Evolutionary conservation across 2,113 vertebrate genomes (phyloP).

Genomic region (Thalassarche chlororhynchos): DNA sequence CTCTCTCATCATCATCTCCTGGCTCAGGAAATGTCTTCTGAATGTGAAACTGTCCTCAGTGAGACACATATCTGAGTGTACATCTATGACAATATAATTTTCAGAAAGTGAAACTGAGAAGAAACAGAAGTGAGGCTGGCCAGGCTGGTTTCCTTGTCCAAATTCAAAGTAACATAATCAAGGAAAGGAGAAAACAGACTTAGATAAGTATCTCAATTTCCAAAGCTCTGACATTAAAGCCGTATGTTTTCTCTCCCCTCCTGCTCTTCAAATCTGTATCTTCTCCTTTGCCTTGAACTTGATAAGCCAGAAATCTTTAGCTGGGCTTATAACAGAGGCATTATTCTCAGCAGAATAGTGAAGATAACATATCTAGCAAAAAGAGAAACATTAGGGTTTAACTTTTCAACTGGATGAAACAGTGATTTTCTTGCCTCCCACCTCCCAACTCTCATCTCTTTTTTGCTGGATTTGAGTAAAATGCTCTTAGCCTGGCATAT

Average conservation of each 20-base stretch:
- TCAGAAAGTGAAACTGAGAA: slow-evolving; percentile 16
- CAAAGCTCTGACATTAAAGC: slow-evolving; percentile 49
- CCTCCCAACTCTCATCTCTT: background rate
- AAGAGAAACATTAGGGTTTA: slow-evolving; percentile 1
- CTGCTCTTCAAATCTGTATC: slow-evolving; percentile 21
- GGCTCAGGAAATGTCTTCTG: background rate
- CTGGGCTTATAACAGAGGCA: slow-evolving; percentile 4
- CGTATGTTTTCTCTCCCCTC: slow-evolving; percentile 18
- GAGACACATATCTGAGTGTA: background rate
- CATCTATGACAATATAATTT: background rate
- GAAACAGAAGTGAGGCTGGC: background rate
- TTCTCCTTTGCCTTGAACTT: background rate
- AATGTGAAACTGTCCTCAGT: background rate
- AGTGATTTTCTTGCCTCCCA: slow-evolving; percentile 15
- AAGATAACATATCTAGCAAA: background rate
- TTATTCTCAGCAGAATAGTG: slow-evolving; percentile 22
- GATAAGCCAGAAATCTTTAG: slow-evolving; percentile 16
- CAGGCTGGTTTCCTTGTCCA: background rate
- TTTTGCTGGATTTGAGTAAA: background rate
- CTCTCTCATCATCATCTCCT: background rate
- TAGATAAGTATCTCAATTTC: slow-evolving; percentile 47
- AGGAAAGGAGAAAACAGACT: slow-evolving; percentile 1
- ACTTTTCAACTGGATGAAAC: slow-evolving; percentile 15
- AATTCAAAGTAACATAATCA: slow-evolving; percentile 41
- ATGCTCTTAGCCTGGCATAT: background rate